Percentiles rank a stretch among this genome's conserved stretches.
phyloP scores from a whole-genome alignment of 1,140 invertebrate species.

The Euwallacea fornicatus region DNA sequence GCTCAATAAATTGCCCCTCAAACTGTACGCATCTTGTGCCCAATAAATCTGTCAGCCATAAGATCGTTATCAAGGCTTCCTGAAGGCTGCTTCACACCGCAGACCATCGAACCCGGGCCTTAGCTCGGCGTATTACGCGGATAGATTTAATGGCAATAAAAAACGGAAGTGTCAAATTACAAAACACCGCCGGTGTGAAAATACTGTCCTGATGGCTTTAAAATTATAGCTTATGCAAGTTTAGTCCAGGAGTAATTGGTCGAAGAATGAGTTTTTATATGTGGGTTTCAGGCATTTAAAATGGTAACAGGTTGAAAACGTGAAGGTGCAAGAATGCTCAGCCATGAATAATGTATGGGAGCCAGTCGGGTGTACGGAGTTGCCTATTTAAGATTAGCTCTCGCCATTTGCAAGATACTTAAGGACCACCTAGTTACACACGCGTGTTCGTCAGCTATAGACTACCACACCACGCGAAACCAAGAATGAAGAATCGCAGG shows the following conservation, averaged over 20 bases:
- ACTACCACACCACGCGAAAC: neutral
- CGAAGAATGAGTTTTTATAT: constrained; percentile 24
- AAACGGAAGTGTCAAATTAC: constrained; percentile 53
- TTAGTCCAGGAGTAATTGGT: constrained; percentile 35
- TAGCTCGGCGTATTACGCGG: constrained; percentile 9
- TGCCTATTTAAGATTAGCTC: constrained; percentile 28
- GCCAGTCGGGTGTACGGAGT: neutral
- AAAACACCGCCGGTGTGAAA: constrained; percentile 50
- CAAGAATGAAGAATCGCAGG: neutral
- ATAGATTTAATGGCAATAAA: constrained; percentile 50
- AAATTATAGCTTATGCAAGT: constrained; percentile 47
- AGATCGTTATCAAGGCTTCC: constrained; percentile 20
- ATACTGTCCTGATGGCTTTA: constrained; percentile 52
- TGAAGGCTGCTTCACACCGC: neutral
- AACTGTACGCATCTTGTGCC: constrained; percentile 2
- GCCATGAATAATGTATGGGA: constrained; percentile 31
- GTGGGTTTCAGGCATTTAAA: constrained; percentile 32
- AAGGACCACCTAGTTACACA: constrained; percentile 22
- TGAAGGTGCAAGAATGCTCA: constrained; percentile 32
- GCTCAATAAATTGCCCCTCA: neutral
- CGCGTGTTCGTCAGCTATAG: neutral
- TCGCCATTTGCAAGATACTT: constrained; percentile 7
- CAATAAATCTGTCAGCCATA: constrained; percentile 28
- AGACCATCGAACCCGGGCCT: constrained; percentile 17
- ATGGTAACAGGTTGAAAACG: constrained; percentile 37